Base-by-base conservation (phyloP, 2,113 vertebrate species). In the Narcine bancroftii region DNA sequence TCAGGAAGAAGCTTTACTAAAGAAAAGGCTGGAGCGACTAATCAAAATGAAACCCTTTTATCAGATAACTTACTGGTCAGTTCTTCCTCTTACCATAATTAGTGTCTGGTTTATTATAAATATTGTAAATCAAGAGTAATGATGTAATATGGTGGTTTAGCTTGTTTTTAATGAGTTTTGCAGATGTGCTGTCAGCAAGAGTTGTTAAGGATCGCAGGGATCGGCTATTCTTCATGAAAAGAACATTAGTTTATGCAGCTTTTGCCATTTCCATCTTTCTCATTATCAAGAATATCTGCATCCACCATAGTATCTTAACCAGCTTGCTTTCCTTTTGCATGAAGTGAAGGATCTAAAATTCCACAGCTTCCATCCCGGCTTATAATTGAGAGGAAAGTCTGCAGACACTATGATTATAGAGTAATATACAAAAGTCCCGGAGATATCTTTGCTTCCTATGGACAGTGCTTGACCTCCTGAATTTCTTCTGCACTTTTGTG, bases 1-100 rank as follows among this genome's bases (percentile, higher is more conserved):
- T n/a, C 53, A 92, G 92, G 92, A 92, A 6, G 5, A 60, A 79
- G 92, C 29, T 73, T 92, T 19, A n/a, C 39, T 92, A 56, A 60
- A 83, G 73, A 92, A 83, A 21, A 83, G 21, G 42, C 39, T 92
- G 50, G 65, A 77, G n/a, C 29, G 9, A 79, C 73, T 92, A 39
- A 92, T 10, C 17, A 21, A 76, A 63, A 92, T 36, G 92, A 79
- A 79, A 10, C 42, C 92, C 7, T 4, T 17, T 56, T 60, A 79
- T 63, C 63, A 6, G 0, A 3, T 42, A 79, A 66, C 53, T 75
- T 36, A 7, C 26, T 92, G 92, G 92, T 92, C 42, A 45, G 92
- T 92, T 42, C 6, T 77, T 26, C 56, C 33, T n/a, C 26, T 56
- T 79, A 11, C 10, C 13, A 6, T 17, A 63, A 9, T 87, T 60